phyloP scores from a whole-genome alignment of 2,113 vertebrate species.

The Campylomormyrus tamandua region DNA sequence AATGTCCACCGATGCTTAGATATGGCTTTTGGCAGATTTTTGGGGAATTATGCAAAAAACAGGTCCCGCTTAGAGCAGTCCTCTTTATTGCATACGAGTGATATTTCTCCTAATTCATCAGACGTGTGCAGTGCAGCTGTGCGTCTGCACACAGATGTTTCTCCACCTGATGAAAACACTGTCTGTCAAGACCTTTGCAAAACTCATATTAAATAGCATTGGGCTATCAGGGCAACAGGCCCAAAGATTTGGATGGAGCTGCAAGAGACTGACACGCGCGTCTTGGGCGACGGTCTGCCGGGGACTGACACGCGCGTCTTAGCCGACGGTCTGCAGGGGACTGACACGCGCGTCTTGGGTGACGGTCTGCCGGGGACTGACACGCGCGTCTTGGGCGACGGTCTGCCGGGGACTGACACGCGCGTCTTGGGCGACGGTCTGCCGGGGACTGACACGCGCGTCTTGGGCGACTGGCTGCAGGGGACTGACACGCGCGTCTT shows the following conservation, averaged over 20 bases:
- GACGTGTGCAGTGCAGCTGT: neutral
- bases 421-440: too few relatives aligned
- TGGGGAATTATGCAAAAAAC: neutral
- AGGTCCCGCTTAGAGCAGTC: neutral
- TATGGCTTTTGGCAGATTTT: neutral
- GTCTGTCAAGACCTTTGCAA: neutral
- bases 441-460: too few relatives aligned
- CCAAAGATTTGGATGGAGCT: neutral
- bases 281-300: too few relatives aligned
- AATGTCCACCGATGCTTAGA: neutral
- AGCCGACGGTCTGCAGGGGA: neutral
- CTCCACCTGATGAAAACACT: neutral
- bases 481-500: too few relatives aligned
- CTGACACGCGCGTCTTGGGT: neutral
- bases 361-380: neutral
- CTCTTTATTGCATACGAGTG: neutral
- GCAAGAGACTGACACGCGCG: neutral
- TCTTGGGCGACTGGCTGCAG: neutral
- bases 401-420: too few relatives aligned
- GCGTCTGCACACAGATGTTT: neutral
- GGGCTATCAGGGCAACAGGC: neutral
- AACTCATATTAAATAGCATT: neutral
- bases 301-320: neutral
- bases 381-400: neutral
- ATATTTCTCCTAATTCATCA: neutral